These are phyloP conservation scores for Cataglyphis rosenhaueri DNA, from an alignment of 2,888 invertebrate species.

Conservation along the genomic window DNA sequence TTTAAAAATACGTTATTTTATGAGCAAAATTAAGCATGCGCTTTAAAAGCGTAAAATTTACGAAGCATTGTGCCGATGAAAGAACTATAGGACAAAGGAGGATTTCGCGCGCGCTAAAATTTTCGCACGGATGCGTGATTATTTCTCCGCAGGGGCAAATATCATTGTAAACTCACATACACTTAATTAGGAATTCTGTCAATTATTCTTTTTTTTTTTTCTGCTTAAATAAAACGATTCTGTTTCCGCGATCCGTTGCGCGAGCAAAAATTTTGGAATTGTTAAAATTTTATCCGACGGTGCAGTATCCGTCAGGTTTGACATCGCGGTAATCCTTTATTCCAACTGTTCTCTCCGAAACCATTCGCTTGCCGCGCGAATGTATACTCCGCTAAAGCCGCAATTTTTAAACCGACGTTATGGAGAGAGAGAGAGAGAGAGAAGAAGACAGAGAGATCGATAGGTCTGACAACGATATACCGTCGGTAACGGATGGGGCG, in stretches of 20 bases:
- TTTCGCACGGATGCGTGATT: constrained; percentile 10
- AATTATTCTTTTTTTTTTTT: not conserved
- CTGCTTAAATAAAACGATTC: constrained; percentile 19
- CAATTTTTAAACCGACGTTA: constrained; percentile 46
- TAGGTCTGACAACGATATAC: constrained; percentile 32
- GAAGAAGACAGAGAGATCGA: constrained; percentile 21
- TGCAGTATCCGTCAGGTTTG: constrained; percentile 27
- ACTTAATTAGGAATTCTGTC: constrained; percentile 23
- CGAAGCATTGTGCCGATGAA: not conserved
- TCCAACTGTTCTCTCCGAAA: constrained; percentile 8
- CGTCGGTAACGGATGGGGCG: constrained; percentile 37
- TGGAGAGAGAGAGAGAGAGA: not conserved
- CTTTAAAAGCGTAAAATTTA: not conserved
- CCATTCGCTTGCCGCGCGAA: constrained; percentile 35
- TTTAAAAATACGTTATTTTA: not conserved
- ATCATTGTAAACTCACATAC: not conserved
- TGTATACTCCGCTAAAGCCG: constrained; percentile 26
- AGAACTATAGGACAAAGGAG: constrained; percentile 16
- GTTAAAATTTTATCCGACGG: constrained; percentile 31
- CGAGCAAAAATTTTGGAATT: not conserved
- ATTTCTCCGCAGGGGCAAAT: not conserved
- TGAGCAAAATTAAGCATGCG: constrained; percentile 5
- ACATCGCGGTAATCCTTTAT: constrained; percentile 43
- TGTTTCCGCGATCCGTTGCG: not conserved
- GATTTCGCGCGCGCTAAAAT: constrained; percentile 11